A percentile compares a stretch with the other conserved stretches of the same genome.
These are phyloP conservation scores for Stichodactyla mertensii DNA, from an alignment of 64 coral and sea anemone species.

Conservation along the genomic window DNA sequence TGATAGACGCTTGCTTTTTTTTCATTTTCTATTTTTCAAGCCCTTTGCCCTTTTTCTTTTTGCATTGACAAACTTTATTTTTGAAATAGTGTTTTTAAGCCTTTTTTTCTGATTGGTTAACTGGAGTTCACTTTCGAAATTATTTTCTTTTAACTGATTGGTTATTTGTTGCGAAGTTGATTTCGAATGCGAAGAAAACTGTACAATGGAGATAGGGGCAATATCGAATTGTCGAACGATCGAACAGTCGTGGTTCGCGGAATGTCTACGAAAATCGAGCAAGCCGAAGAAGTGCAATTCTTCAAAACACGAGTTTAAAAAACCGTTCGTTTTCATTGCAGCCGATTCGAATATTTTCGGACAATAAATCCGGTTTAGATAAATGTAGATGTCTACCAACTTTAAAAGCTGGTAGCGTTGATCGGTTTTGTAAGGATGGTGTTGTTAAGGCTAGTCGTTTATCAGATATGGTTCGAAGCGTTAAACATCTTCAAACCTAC, in stretches of 20 bases:
- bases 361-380: too few species aligned
- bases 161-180: background rate
- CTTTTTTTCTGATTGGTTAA: background rate
- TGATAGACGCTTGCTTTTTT: too few species aligned
- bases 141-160: too few species aligned
- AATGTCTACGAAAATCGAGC: background rate
- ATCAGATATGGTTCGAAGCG: constrained; percentile 1
- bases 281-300: background rate
- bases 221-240: background rate
- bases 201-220: background rate
- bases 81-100: too few species aligned
- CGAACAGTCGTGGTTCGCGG: too few species aligned
- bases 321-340: too few species aligned
- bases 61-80: too few species aligned
- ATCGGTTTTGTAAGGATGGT: background rate
- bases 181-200: background rate
- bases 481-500: background rate
- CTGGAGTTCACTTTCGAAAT: too few species aligned
- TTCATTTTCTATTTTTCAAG: too few species aligned
- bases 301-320: background rate
- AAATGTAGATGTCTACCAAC: background rate
- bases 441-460: background rate
- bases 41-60: too few species aligned
- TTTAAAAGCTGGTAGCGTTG: background rate
- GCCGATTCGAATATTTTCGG: background rate